phyloP scores from a whole-genome alignment of 2,888 invertebrate genomes.

The Cheiracanthium punctorium region DNA sequence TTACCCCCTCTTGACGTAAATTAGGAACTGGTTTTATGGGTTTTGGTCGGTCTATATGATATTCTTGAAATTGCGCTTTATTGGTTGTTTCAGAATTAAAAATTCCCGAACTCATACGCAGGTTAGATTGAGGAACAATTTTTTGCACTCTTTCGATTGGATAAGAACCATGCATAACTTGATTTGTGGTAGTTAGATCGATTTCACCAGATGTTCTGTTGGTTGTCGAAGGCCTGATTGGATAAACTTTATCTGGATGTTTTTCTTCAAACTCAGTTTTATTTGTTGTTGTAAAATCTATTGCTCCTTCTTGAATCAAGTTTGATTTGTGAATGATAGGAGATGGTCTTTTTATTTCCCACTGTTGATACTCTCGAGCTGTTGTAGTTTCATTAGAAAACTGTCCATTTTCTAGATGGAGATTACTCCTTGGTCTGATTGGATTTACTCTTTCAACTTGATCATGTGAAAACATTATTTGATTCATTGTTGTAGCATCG shows the following conservation, averaged over 20 bases:
- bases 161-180: slow-evolving; percentile 23
- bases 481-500: slow-evolving; percentile 62
- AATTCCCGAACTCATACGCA: slow-evolving; percentile 43
- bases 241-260: slow-evolving; percentile 42
- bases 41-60: slow-evolving; percentile 46
- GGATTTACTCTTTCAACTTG: slow-evolving; percentile 48
- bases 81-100: slow-evolving; percentile 61
- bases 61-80: slow-evolving; percentile 52
- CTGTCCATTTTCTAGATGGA: slow-evolving; percentile 43
- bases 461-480: slow-evolving; percentile 45
- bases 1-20: slow-evolving; percentile 51
- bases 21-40: slow-evolving; percentile 38
- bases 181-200: slow-evolving; percentile 63
- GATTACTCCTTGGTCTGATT: slow-evolving; percentile 52
- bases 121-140: slow-evolving; percentile 50
- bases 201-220: slow-evolving; percentile 37
- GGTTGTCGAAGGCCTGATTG: slow-evolving; percentile 45
- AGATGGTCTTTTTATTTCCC: slow-evolving; percentile 46
- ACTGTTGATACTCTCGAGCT: slow-evolving; percentile 44
- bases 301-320: slow-evolving; percentile 67
- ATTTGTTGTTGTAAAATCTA: slow-evolving; percentile 60
- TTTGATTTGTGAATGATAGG: slow-evolving; percentile 57
- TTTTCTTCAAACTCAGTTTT: slow-evolving; percentile 49
- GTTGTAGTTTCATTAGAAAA: slow-evolving; percentile 51
- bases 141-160: slow-evolving; percentile 51